A percentile compares a stretch with the other conserved stretches of the same genome.
Conservation (phyloP, 2,888 invertebrate species). For the Lochmaea capreae region DNA sequence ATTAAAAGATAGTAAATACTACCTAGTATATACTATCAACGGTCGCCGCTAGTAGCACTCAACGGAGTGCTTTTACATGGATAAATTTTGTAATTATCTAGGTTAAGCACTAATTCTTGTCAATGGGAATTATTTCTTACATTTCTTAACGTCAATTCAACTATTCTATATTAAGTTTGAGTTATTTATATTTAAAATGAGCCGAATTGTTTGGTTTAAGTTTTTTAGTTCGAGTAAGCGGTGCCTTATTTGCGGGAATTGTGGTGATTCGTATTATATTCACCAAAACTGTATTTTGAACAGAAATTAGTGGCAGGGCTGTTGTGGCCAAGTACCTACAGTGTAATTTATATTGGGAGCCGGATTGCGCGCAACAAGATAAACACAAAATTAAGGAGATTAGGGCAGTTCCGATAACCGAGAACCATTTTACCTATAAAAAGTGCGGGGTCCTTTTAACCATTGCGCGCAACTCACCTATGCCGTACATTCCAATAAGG, state of each 20-base stretch:
- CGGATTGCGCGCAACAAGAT: no score
- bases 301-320: neutral
- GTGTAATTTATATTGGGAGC: no score
- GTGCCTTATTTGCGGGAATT: conserved; percentile 22
- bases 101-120: conserved; percentile 47
- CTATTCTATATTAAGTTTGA: conserved; percentile 9
- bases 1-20: conserved; percentile 15
- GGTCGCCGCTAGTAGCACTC: conserved; percentile 21
- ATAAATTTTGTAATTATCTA: conserved; percentile 46
- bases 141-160: conserved; percentile 13
- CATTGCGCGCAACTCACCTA: no score
- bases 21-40: conserved; percentile 5
- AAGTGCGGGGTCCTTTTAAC: no score
- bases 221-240: conserved; percentile 11
- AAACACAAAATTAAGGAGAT: no score
- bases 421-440: no score
- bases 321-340: no score
- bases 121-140: conserved; percentile 39
- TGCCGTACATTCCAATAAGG: no score
- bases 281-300: neutral
- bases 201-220: neutral
- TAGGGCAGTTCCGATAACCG: no score
- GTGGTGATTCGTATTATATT: neutral
- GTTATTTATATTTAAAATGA: conserved; percentile 11
- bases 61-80: conserved; percentile 38